Evolutionary conservation across 2,113 vertebrate species (phyloP), one percentile per base, ranked within the genome.

Genomic region (Rhombomys opimus): DNA sequence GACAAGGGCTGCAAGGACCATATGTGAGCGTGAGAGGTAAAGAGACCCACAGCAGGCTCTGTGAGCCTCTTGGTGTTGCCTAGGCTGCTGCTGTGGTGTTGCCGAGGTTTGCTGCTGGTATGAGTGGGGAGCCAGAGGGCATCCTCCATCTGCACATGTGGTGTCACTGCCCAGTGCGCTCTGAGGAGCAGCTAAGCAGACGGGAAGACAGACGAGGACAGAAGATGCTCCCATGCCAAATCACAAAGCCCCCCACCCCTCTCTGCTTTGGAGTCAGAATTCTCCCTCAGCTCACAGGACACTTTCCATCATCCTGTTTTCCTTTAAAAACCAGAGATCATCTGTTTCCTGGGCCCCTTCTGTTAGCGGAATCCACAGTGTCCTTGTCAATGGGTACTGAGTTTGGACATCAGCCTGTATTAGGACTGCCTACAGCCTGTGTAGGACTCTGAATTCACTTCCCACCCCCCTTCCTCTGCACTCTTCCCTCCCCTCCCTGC

Each of bases 11-110:
- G 35, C 41, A 1, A 7, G 50, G 9, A 30, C 15, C 30, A 5
- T 8, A 15, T 0, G 1, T 0, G 22, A 17, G 0, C 35, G 0
- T 17, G 2, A 0, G 13, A 8, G 68, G 17, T 0, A 8, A 0
- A 7, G 10, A 8, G 8, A 1, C 9, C 70, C 61, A 14, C 3
- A 0, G n/a, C 2, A 4, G 0, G 13, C 1, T 1, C n/a, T 0
- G 9, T 11, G 54, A 30, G 25, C 14, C 63, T 17, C 50, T 0
- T 0, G 9, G 50, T 5, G 6, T 18, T 5, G 0, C 18, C 6
- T 12, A 12, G 12, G 57, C 12, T 12, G 57, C 57, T 57, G 57
- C 57, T 46, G 46, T 46, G 46, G 50, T 5, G 5, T 17, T 7
- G 0, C 23, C 5, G 0, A 25, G 77, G 11, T 38, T 5, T 1